Evolutionary conservation across 2,113 vertebrate species (phyloP).

Genomic region (Anolis carolinensis): DNA sequence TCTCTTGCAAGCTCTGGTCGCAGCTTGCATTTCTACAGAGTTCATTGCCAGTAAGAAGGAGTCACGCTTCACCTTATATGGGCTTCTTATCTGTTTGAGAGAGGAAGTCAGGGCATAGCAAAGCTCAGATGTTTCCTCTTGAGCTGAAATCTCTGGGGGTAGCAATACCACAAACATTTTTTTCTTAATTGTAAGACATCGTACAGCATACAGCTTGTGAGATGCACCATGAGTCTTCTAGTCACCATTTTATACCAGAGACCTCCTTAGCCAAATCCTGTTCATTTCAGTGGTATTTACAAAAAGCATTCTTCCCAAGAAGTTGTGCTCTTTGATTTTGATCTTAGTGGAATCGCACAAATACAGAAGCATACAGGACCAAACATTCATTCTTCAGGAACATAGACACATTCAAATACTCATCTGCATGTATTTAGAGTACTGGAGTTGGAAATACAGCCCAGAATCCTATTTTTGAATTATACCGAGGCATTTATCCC

Average conservation of each 20-base stretch:
- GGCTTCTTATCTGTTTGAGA: conserved; percentile 55
- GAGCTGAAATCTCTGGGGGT: conserved; percentile 47
- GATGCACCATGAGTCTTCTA: accelerated
- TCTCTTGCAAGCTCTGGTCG: conserved; percentile 39
- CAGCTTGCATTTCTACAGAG: conserved; percentile 23
- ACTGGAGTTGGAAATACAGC: too few relatives aligned
- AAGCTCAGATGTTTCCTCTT: conserved; percentile 70
- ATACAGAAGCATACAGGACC: accelerated
- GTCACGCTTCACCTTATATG: conserved; percentile 73
- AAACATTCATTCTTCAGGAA: neutral
- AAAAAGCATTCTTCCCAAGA: neutral
- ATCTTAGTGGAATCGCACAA: neutral
- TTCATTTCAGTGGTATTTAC: too few relatives aligned
- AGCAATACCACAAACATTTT: neutral
- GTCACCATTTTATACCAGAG: neutral
- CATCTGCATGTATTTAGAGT: neutral
- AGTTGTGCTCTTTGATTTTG: neutral
- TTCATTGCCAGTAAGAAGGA: conserved; percentile 42
- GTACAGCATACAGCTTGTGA: neutral
- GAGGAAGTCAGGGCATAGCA: conserved; percentile 67
- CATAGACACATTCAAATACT: neutral
- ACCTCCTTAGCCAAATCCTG: neutral
- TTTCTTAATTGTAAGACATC: neutral
- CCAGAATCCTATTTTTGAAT: too few relatives aligned
- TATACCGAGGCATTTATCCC: too few relatives aligned